A percentile compares a stretch with the other conserved stretches of the same genome.
These are phyloP conservation scores for Esox niger DNA, from an alignment of 2,113 vertebrate species.

Conservation along the genomic window DNA sequence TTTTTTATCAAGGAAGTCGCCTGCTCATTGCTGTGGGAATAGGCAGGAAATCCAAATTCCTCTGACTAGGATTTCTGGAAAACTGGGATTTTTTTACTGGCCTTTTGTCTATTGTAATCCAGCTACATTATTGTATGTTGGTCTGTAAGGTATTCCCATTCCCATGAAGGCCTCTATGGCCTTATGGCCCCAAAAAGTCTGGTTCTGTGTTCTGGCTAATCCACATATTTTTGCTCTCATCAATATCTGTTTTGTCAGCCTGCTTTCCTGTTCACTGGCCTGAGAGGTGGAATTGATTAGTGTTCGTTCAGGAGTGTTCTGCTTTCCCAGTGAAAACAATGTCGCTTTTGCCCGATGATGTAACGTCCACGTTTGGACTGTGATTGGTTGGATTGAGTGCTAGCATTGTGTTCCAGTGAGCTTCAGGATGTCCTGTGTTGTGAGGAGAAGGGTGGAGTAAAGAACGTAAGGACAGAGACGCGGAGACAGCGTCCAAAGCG, in stretches of 20 bases:
- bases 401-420: conserved; percentile 90
- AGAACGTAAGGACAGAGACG: background rate
- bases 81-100: too few species aligned
- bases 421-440: conserved; percentile 95
- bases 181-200: background rate
- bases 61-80: too few species aligned
- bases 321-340: conserved; percentile 71
- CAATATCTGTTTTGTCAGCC: conserved; percentile 23
- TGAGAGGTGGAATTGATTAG: conserved; percentile 36
- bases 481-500: conserved; percentile 12
- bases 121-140: too few species aligned
- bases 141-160: too few species aligned
- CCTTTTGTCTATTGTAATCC: too few species aligned
- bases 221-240: background rate
- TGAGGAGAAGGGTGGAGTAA: conserved; percentile 68
- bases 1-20: too few species aligned
- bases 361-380: conserved; percentile 79
- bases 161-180: too few species aligned
- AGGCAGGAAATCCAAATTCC: too few species aligned
- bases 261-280: background rate
- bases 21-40: too few species aligned
- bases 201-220: background rate
- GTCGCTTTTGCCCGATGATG: conserved; percentile 76
- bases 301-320: conserved; percentile 40
- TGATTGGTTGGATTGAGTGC: conserved; percentile 70